Conservation (phyloP, 2,888 invertebrate species). For the Sussaba pulchella region DNA sequence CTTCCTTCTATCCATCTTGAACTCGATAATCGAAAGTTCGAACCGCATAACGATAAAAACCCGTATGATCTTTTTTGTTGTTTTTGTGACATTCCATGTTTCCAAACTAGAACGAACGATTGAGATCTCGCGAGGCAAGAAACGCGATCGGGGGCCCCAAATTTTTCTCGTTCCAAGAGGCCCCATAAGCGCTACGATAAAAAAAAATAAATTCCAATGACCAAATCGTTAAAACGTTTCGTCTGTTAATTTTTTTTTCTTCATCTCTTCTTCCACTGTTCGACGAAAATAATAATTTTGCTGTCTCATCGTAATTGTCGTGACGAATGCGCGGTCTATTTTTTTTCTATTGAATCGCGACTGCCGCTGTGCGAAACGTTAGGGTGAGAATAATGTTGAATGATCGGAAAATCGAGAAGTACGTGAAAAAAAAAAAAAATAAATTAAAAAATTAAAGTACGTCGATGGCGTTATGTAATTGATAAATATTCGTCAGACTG, state of each 20-base stretch:
- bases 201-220: constrained; percentile 34
- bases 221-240: constrained; percentile 15
- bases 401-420: constrained; percentile 22
- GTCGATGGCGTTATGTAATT: constrained; percentile 32
- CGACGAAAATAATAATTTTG: constrained; percentile 21
- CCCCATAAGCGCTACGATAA: constrained; percentile 34
- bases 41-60: constrained; percentile 64
- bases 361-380: constrained; percentile 34
- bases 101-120: constrained; percentile 74
- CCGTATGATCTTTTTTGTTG: constrained; percentile 74
- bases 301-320: constrained; percentile 5
- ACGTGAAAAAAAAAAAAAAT: constrained; percentile 13
- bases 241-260: neutral
- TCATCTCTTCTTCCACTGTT: constrained; percentile 7
- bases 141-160: neutral
- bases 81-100: constrained; percentile 82
- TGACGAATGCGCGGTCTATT: neutral
- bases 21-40: neutral
- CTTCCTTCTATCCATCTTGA: constrained; percentile 16
- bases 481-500: constrained; percentile 1
- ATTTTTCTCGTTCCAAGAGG: constrained; percentile 24
- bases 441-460: too few species aligned
- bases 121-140: constrained; percentile 40
- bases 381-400: neutral
- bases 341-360: constrained; percentile 25